Base-by-base conservation (phyloP, 2,113 vertebrate genomes). In the Pelusios castaneus region DNA sequence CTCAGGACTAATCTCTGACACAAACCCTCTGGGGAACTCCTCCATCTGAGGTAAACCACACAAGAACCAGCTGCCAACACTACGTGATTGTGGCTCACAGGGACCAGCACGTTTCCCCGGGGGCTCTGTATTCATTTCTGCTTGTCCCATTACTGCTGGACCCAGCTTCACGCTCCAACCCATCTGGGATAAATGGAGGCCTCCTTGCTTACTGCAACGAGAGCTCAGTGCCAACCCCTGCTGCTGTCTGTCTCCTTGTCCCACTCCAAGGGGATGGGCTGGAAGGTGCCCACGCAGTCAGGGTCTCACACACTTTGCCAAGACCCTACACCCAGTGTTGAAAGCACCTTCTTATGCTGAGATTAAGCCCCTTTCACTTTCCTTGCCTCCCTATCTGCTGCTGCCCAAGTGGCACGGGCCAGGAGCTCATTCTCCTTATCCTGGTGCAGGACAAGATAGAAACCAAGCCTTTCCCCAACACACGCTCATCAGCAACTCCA, bases 341-440 rank as follows among this genome's bases (percentile, higher is more conserved):
- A 25, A 80, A 89, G 76, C 5, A 1, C 80, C 29, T 14, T 2
- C 70, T 22, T 3, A 63, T 70, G 41, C 7, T 3, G 1, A 2
- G 22, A 76, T 76, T 1, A 2, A 38, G 38, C 0, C 1, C n/a
- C 1, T 9, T 0, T 1, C 85, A 49, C 10, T 87, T 83, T 82
- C 70, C 54, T 81, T 1, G 54, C 29, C 87, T 58, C 5, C 45
- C 16, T 0, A 1, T 25, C 0, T 4, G 63, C 67, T 77, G 79
- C 54, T 80, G 84, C 45, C n/a, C 11, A 1, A 38, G 21, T 9
- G 12, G 70, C 0, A 0, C 75, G 52, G 13, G 10, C 77, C 77
- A 51, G 77, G 31, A n/a, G 16, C 56, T 63, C 63, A 70, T 70
- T 38, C 17, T 70, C 19, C 63, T 17, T 56, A 63, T 55, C 27